Evolutionary conservation across 1,140 invertebrate species (phyloP).

Genomic region (Listronotus bonariensis): DNA sequence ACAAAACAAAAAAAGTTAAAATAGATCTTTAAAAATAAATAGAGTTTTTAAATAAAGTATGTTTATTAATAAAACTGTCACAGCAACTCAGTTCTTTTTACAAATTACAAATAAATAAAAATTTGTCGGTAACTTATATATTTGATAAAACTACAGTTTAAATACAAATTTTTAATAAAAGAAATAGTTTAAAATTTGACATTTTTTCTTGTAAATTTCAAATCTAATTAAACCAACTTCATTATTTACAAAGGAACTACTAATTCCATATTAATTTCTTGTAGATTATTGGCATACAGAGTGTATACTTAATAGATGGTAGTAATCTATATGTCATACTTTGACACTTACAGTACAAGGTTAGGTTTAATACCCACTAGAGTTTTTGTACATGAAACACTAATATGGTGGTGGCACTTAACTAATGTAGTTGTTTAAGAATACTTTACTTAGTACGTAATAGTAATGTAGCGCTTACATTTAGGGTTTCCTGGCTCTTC

Average conservation of each 20-base stretch:
- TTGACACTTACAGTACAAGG: constrained; percentile 53
- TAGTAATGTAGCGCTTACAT: constrained; percentile 46
- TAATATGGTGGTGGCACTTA: constrained; percentile 55
- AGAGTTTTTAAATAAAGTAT: too few relatives aligned
- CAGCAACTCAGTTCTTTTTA: too few relatives aligned
- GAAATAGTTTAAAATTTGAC: too few relatives aligned
- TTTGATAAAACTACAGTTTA: too few relatives aligned
- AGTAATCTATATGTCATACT: constrained; percentile 40
- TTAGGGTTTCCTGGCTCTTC: constrained; percentile 45
- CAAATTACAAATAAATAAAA: too few relatives aligned
- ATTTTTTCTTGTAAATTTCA: too few relatives aligned
- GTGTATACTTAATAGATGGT: constrained; percentile 48
- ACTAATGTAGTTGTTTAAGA: constrained; percentile 39
- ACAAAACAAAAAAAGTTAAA: too few relatives aligned
- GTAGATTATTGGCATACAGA: constrained; percentile 38
- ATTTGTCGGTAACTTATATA: too few relatives aligned
- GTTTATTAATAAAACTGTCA: too few relatives aligned
- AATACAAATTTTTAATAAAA: too few relatives aligned
- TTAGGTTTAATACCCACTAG: constrained; percentile 52
- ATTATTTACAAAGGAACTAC: neutral
- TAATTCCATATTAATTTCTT: constrained; percentile 8
- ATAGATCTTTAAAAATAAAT: too few relatives aligned
- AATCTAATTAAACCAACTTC: too few relatives aligned
- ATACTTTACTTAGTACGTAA: constrained; percentile 49
- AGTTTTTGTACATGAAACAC: constrained; percentile 54